phyloP scores from a whole-genome alignment of 2,113 vertebrate species.

The Chionodraco myersi region DNA sequence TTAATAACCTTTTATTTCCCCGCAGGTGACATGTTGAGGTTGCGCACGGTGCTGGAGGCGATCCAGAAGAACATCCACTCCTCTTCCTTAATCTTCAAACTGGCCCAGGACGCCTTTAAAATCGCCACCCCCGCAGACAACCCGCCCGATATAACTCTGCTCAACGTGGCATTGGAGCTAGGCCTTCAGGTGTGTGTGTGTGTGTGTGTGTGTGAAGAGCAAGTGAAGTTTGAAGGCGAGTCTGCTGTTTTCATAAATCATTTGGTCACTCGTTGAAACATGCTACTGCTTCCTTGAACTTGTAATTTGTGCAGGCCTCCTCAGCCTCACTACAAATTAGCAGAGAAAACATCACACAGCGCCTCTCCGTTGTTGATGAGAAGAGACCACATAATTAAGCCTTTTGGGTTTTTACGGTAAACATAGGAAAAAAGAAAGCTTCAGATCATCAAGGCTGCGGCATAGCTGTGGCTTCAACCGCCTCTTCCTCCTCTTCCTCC shows the following conservation, averaged over 20 bases:
- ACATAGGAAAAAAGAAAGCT: slow-evolving; percentile 27
- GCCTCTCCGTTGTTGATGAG: slow-evolving; percentile 34
- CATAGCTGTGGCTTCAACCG: slow-evolving; percentile 7
- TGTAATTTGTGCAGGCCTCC: slow-evolving; percentile 52
- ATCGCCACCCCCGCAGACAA: slow-evolving; percentile 95
- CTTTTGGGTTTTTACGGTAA: slow-evolving; percentile 45
- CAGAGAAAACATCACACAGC: slow-evolving; percentile 63
- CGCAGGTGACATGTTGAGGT: slow-evolving; percentile 93
- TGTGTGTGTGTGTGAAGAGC: not conserved
- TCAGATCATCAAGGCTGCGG: slow-evolving; percentile 41
- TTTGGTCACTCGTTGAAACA: slow-evolving; percentile 47
- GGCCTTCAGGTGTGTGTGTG: slow-evolving; percentile 88
- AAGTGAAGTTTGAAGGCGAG: not conserved
- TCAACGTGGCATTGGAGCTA: slow-evolving; percentile 96
- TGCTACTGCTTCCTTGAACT: slow-evolving; percentile 38
- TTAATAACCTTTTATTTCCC: not conserved
- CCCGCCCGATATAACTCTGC: slow-evolving; percentile 93
- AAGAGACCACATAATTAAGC: slow-evolving; percentile 64
- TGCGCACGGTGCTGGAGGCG: slow-evolving; percentile 95
- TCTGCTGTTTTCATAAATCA: slow-evolving; percentile 45
- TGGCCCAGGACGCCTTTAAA: slow-evolving; percentile 99
- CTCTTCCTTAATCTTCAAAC: slow-evolving; percentile 97
- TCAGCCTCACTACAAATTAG: slow-evolving; percentile 62
- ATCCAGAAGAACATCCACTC: slow-evolving; percentile 99
- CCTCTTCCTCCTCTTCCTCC: slow-evolving; percentile 9